Evolutionary conservation across 1,140 invertebrate genomes (phyloP).

Genomic region (Bombus turneri): DNA sequence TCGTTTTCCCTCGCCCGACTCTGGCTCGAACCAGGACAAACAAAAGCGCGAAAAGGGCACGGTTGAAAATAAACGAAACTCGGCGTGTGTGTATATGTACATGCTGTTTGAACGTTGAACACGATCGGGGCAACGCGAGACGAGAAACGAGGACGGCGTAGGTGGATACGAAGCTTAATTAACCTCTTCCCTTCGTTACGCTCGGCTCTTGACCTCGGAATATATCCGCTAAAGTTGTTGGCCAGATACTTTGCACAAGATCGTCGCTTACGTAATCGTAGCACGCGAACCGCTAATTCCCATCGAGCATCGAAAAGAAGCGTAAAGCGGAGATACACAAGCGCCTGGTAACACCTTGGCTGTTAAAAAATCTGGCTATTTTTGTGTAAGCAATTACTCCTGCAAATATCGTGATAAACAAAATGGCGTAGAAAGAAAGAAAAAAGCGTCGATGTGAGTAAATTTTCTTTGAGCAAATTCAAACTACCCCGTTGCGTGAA

Average conservation of each 20-base stretch:
- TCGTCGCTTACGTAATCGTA: neutral
- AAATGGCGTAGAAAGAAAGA: too few species aligned
- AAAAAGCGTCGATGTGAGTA: too few species aligned
- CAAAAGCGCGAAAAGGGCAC: neutral
- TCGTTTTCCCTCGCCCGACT: neutral
- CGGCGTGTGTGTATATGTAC: too few species aligned
- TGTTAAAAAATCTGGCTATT: neutral
- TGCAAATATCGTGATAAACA: neutral
- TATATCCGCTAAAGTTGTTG: constrained; percentile 28
- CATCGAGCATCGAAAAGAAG: neutral
- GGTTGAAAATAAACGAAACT: constrained; percentile 25
- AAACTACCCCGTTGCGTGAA: neutral
- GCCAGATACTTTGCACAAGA: neutral
- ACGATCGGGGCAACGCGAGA: neutral
- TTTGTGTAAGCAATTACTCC: neutral
- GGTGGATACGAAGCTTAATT: constrained; percentile 62
- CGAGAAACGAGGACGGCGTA: constrained; percentile 47
- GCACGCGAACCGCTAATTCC: constrained; percentile 11
- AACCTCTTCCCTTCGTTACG: constrained; percentile 63
- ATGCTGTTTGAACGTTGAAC: neutral
- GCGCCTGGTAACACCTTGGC: too few species aligned
- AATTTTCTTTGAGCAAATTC: too few species aligned
- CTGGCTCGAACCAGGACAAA: too few species aligned
- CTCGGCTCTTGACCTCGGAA: constrained; percentile 49
- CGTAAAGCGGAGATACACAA: too few species aligned